Base-by-base conservation (phyloP, 2,797 vertebrate genomes). In the Gouania willdenowi region DNA sequence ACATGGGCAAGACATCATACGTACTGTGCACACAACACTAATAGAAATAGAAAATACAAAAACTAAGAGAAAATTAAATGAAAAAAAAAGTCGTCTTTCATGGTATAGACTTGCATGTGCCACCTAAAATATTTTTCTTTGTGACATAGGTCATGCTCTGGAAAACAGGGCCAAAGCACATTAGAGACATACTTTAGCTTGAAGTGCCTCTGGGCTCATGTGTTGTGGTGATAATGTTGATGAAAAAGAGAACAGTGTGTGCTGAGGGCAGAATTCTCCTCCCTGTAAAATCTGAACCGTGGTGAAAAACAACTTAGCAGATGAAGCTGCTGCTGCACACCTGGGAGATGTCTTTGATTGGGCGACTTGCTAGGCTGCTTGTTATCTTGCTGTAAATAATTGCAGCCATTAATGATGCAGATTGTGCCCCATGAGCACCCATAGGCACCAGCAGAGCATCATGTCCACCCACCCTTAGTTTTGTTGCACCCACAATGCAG, bases 341-440 rank as follows among this genome's bases (percentile, higher is more conserved):
- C 49, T 10, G 22, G 54, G 15, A 37, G 29, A 61, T 26, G 1
- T 15, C 30, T 70, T 49, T 65, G 50, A 69, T 44, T 16, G 18
- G 15, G 46, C 4, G 40, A 42, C 48, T 48, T 29, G 25, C 28
- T 65, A 68, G 47, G 31, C 24, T 39, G 15, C 60, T 54, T 46
- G 38, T 75, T 71, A 62, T 60, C 29, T 39, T 1, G 6, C 30
- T 16, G n/a, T 61, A 59, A 62, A 51, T 66, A 63, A 67, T 51
- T 66, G 26, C 15, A 26, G 79, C 53, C 55, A 52, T 17, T 41
- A 50, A 48, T 3, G 2, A 45, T 63, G 0, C 31, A 8, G 5
- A 26, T 5, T 18, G 7, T 14, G 39, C 14, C 10, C 62, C 43
- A 14, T 41, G n/a, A n/a, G n/a, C n/a, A n/a, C n/a, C n/a, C n/a